phyloP scores from a whole-genome alignment of 2,113 vertebrate species.

The Erpornis zantholeuca region DNA sequence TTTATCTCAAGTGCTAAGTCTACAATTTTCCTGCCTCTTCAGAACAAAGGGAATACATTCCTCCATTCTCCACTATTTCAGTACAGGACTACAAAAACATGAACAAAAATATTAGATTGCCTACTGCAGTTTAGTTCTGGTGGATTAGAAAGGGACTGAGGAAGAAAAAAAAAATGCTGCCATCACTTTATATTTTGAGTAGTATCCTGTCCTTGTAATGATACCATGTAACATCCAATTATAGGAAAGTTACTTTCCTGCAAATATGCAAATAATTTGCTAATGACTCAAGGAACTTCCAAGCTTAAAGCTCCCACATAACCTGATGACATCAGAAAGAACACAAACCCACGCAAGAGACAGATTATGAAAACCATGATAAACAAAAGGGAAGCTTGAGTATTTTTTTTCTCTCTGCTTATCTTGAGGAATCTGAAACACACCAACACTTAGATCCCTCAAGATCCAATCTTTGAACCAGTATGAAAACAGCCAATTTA shows the following conservation, averaged over 20 bases:
- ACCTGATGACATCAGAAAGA: not conserved
- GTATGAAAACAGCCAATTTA: slow-evolving; percentile 56
- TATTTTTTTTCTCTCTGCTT: not conserved
- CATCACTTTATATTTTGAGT: not conserved
- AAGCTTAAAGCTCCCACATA: not conserved
- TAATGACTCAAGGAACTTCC: not conserved
- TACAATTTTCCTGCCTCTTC: not conserved
- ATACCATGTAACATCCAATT: not conserved
- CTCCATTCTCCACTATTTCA: not conserved
- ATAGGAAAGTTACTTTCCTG: not conserved
- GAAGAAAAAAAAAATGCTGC: not conserved
- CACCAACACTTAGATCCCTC: slow-evolving; percentile 58
- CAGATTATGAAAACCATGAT: not conserved
- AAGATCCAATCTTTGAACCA: slow-evolving; percentile 63
- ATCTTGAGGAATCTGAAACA: slow-evolving; percentile 68
- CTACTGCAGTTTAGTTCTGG: not conserved
- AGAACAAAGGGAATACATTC: not conserved
- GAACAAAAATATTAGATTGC: not conserved
- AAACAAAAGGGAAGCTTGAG: not conserved
- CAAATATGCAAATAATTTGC: not conserved
- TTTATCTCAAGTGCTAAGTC: not conserved
- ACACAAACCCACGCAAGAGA: not conserved
- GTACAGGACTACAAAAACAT: not conserved
- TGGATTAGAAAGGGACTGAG: not conserved
- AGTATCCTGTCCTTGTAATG: not conserved